Evolutionary conservation across 2,797 vertebrate species (phyloP).

Genomic region (Scolopax rusticola): DNA sequence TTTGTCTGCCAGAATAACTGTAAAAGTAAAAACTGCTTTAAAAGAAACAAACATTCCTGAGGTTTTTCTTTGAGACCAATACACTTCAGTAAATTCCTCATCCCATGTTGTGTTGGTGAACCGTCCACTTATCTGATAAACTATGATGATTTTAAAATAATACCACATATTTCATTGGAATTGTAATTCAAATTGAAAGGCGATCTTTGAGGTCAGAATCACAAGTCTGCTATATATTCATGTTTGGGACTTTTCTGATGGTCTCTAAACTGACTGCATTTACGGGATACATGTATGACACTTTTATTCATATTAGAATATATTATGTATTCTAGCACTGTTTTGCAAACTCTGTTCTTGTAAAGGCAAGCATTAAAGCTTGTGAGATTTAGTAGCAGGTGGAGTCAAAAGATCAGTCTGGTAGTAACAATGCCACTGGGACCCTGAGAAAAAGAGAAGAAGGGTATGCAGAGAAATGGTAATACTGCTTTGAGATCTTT

Average conservation of each 20-base stretch:
- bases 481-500: not conserved
- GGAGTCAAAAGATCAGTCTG: not conserved
- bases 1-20: not conserved
- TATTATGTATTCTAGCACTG: not conserved
- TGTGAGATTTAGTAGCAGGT: not conserved
- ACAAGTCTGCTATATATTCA: not conserved
- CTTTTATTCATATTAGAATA: not conserved
- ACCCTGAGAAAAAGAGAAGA: not conserved
- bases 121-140: not conserved
- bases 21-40: not conserved
- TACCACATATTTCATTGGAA: not conserved
- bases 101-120: not conserved
- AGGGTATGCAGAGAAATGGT: not conserved
- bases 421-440: not conserved
- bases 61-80: not conserved
- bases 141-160: not conserved
- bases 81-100: not conserved
- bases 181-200: not conserved
- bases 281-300: fast-evolving
- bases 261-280: not conserved
- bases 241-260: not conserved
- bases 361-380: not conserved
- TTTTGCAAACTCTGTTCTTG: not conserved
- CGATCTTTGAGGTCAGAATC: not conserved
- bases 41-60: not conserved